Conservation (phyloP, 2,797 vertebrate species). For the Coracias cyanogaster region DNA sequence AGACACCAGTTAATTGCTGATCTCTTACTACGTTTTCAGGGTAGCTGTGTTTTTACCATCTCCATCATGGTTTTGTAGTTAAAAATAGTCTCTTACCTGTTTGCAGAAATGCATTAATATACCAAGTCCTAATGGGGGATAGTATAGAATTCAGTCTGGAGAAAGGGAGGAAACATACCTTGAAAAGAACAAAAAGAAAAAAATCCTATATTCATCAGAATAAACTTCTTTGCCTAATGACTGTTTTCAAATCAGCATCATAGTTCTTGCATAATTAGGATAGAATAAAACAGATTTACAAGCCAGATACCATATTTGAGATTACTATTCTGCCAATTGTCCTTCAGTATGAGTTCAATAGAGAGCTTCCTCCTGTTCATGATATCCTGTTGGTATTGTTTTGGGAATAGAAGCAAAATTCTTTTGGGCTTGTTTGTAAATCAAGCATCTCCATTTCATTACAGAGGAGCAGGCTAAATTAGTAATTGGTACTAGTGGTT, state of each 20-base stretch:
- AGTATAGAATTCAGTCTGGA: not conserved
- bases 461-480: not conserved
- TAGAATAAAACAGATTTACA: not conserved
- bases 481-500: not conserved
- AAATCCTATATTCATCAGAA: not conserved
- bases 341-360: not conserved
- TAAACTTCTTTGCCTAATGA: not conserved
- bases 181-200: not conserved
- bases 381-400: not conserved
- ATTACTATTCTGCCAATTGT: not conserved
- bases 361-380: slow-evolving; percentile 6
- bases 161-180: not conserved
- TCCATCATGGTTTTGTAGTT: not conserved
- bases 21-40: not conserved
- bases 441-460: not conserved
- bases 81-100: not conserved
- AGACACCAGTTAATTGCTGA: not conserved
- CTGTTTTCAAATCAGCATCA: not conserved
- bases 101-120: not conserved
- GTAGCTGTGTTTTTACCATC: not conserved
- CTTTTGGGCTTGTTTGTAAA: not conserved
- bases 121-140: not conserved
- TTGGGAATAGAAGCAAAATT: not conserved
- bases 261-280: not conserved
- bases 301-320: not conserved